These are phyloP conservation scores for Mactromeris polynyma DNA, from an alignment of 2,888 invertebrate species.

Conservation along the genomic window DNA sequence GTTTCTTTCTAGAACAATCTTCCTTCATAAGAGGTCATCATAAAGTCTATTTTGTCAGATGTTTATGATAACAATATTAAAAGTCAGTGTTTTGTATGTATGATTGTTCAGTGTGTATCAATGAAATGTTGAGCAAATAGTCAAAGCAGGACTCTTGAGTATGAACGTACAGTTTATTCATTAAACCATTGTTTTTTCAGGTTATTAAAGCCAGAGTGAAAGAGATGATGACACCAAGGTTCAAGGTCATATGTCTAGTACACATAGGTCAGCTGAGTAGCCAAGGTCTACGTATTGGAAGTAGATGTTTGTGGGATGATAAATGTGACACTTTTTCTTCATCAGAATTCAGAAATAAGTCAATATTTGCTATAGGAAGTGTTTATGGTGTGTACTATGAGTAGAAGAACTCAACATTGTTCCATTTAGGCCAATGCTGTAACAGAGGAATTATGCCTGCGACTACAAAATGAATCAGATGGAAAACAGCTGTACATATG, in stretches of 20 bases:
- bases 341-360: constrained; percentile 85
- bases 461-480: neutral
- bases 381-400: constrained; percentile 85
- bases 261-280: constrained; percentile 85
- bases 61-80: too few relatives aligned
- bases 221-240: constrained; percentile 85
- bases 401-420: constrained; percentile 48
- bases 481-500: neutral
- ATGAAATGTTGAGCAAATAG: too few relatives aligned
- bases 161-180: neutral
- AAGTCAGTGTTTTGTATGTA: too few relatives aligned
- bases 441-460: neutral
- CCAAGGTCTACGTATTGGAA: constrained; percentile 85
- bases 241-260: constrained; percentile 86
- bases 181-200: constrained; percentile 70
- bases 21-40: too few relatives aligned
- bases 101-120: neutral
- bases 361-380: constrained; percentile 86
- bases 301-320: constrained; percentile 86
- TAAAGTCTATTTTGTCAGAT: too few relatives aligned
- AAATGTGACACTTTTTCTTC: constrained; percentile 84
- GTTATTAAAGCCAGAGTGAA: constrained; percentile 86
- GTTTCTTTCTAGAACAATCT: too few relatives aligned
- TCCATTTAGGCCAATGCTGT: constrained; percentile 1
- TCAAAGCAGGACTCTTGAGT: too few relatives aligned